Base-by-base conservation (phyloP, 2,113 vertebrate genomes). In the Cyprinodon brontotheroides region DNA sequence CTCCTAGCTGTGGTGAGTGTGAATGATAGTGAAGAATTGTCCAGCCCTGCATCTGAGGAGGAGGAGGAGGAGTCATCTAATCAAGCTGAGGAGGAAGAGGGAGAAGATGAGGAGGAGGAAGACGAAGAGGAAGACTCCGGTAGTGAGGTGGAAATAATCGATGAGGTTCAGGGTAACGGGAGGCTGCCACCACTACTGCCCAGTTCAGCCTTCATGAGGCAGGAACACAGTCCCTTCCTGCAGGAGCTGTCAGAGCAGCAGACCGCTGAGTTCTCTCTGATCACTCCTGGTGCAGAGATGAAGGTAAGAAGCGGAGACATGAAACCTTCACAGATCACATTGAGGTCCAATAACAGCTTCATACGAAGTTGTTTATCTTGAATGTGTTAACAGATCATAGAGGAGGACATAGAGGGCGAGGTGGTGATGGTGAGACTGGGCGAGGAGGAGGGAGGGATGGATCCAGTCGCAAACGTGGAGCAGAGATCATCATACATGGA, bases 1-100 rank as follows among this genome's bases (percentile, higher is more conserved):
- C 74, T 43, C 12, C 0, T 66, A 98, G 97, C 95, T 91, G 75
- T 95, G 45, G 89, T 95, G 39, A 94, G 86, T 78, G 75, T 95
- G 39, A 87, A 89, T 15, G 95, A 95, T 43, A 93, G 90, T 59
- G 95, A 95, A 74, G 94, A 94, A 1, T 73, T 94, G 68, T 93
- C 89, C 11, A 94, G 91, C 53, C 40, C 72, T 40, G 57, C 1
- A 2, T 94, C 94, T 48, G 93, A 93, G 84, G 84, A 82, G 1
- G 75, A 79, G 14, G 68, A 73, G 0, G 87, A 89, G 10, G 79
- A 69, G 2, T 83, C 74, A 1, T 83, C 80, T 17, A 92, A 91
- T 48, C 88, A 91, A 38, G 82, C 79, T 65, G 84, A 72, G 36
- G 61, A 89, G 43, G 92, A 92, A 0, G 86, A 71, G 0, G 87